phyloP scores from a whole-genome alignment of 1,140 invertebrate species.

The Drosophila sproati region DNA sequence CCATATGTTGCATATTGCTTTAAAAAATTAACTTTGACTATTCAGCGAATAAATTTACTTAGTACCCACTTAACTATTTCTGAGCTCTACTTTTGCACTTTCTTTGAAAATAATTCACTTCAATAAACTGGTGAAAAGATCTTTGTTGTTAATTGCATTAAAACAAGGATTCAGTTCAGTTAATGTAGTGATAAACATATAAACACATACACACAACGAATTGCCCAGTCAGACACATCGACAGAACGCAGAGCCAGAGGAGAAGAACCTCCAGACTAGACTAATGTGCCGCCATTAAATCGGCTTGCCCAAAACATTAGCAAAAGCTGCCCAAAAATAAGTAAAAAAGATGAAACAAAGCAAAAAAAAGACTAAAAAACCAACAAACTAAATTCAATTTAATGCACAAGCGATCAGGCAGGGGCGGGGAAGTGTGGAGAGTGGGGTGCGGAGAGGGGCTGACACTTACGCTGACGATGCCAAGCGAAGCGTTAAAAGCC shows the following conservation, averaged over 20 bases:
- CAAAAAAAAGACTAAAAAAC: constrained; percentile 12
- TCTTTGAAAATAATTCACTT: constrained; percentile 1
- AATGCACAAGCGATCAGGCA: constrained; percentile 60
- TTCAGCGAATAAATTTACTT: background rate
- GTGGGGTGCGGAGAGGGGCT: background rate
- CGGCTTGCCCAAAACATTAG: constrained; percentile 62
- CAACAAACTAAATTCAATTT: constrained; percentile 69
- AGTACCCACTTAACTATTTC: background rate
- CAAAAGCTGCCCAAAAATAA: constrained; percentile 2
- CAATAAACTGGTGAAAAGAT: constrained; percentile 5
- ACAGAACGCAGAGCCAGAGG: constrained; percentile 6
- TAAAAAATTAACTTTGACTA: no score
- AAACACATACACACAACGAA: background rate
- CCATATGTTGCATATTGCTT: no score
- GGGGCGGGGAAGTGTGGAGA: background rate
- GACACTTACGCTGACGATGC: constrained; percentile 18
- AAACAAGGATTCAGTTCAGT: background rate
- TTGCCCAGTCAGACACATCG: constrained; percentile 18
- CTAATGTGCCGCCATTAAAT: constrained; percentile 71
- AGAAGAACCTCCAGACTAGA: constrained; percentile 26
- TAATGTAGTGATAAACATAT: background rate
- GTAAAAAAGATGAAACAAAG: constrained; percentile 4
- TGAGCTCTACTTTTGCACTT: background rate
- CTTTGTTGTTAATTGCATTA: background rate
- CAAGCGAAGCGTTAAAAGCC: constrained; percentile 64